Evolutionary conservation across 2,113 vertebrate species (phyloP).

Genomic region (Oncorhynchus nerka): DNA sequence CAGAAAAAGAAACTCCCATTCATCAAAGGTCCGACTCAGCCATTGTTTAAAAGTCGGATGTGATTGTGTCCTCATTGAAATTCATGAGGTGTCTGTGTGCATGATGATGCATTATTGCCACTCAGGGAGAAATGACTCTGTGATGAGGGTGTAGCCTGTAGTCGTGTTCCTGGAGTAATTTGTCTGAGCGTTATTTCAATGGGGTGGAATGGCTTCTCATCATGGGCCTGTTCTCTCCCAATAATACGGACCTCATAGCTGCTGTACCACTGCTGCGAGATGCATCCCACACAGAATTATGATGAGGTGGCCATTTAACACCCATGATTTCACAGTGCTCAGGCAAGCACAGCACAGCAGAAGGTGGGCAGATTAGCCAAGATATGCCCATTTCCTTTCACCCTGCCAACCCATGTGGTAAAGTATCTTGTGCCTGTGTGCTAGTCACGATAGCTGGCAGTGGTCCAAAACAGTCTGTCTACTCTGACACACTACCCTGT

Average conservation of each 20-base stretch:
- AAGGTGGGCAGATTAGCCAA: background rate
- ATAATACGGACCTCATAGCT: constrained; percentile 19
- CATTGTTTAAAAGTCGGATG: constrained; percentile 50
- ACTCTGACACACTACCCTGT: no score
- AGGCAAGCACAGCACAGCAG: background rate
- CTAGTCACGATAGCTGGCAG: no score
- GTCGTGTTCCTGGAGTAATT: constrained; percentile 64
- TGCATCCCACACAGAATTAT: constrained; percentile 20
- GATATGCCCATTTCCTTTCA: background rate
- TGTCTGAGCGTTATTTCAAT: constrained; percentile 59
- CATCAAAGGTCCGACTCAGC: constrained; percentile 1
- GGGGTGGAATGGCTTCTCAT: constrained; percentile 38
- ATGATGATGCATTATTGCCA: constrained; percentile 57
- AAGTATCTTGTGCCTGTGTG: background rate
- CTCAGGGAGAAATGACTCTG: constrained; percentile 56
- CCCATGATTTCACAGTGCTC: constrained; percentile 12
- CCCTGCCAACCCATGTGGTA: background rate
- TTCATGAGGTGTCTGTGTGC: constrained; percentile 55
- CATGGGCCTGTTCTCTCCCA: constrained; percentile 30
- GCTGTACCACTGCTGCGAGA: constrained; percentile 15
- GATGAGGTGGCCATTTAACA: constrained; percentile 40
- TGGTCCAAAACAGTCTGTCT: no score
- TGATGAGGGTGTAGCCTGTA: constrained; percentile 62
- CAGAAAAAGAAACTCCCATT: background rate
- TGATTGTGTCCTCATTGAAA: constrained; percentile 62